phyloP scores from a whole-genome alignment of 1,140 invertebrate genomes.

The Cyrtorhinus lividipennis region DNA sequence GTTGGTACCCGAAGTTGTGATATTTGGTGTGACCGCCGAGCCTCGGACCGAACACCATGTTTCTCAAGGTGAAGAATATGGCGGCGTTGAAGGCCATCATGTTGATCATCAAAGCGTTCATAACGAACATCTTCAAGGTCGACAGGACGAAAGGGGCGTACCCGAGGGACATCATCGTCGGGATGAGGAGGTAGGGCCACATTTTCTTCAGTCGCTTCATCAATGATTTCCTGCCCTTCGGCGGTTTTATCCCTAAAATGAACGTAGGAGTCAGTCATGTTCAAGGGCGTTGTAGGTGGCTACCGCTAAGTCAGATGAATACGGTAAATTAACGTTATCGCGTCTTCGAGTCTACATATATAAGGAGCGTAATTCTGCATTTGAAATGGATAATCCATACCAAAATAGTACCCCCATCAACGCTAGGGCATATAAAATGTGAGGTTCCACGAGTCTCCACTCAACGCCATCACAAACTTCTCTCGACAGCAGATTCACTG shows the following conservation, averaged over 20 bases:
- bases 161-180: conserved; percentile 22
- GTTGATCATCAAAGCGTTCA: conserved; percentile 27
- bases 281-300: no score
- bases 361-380: no score
- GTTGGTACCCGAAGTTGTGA: conserved; percentile 25
- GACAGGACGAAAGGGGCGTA: conserved; percentile 25
- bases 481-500: no score
- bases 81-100: conserved; percentile 26
- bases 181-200: conserved; percentile 23
- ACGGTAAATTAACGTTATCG: no score
- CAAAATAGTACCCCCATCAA: no score
- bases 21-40: conserved; percentile 24
- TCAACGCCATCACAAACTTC: no score
- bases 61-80: conserved; percentile 25
- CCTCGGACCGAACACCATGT: conserved; percentile 26
- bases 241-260: background rate
- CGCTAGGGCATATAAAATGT: no score
- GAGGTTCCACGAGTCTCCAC: no score
- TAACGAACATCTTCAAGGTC: conserved; percentile 26
- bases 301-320: no score
- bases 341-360: no score
- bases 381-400: no score
- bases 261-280: background rate
- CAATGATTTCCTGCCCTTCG: background rate
- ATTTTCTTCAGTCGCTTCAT: conserved; percentile 19